These are phyloP conservation scores for Glomeris marginata DNA, from an alignment of 2,888 invertebrate genomes.

Conservation along the genomic window DNA sequence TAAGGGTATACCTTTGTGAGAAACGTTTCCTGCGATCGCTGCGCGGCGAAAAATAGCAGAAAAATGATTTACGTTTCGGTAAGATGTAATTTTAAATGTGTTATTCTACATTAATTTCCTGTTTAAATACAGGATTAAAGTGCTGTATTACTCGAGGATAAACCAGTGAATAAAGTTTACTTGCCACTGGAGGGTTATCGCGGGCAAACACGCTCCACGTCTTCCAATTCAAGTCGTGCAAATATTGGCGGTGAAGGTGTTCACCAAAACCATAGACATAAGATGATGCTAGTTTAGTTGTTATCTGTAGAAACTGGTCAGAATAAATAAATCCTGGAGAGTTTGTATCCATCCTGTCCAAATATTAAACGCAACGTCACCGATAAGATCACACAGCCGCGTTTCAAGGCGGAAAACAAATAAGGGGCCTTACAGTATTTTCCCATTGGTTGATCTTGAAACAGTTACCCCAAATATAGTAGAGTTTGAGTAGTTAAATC, in stretches of 20 bases:
- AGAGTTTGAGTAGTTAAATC: slow-evolving; percentile 17
- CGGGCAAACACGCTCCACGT: slow-evolving; percentile 12
- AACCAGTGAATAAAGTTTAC: background rate
- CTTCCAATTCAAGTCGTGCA: slow-evolving; percentile 33
- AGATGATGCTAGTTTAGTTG: slow-evolving; percentile 43
- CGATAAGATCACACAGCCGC: background rate
- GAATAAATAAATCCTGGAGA: slow-evolving; percentile 52
- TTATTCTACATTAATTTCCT: background rate
- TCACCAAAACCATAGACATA: slow-evolving; percentile 61
- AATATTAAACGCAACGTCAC: background rate
- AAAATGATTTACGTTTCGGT: too few relatives aligned
- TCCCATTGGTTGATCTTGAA: slow-evolving; percentile 17
- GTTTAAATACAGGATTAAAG: background rate
- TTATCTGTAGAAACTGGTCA: slow-evolving; percentile 58
- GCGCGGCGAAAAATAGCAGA: too few relatives aligned
- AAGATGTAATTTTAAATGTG: background rate
- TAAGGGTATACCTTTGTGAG: too few relatives aligned
- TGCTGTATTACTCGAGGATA: background rate
- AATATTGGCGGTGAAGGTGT: slow-evolving; percentile 41
- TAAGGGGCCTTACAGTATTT: slow-evolving; percentile 16
- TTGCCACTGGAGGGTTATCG: slow-evolving; percentile 5
- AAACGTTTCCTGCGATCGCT: too few relatives aligned
- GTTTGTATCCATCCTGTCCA: slow-evolving; percentile 46
- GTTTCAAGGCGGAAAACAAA: background rate
- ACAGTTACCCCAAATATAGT: slow-evolving; percentile 21